Percentiles rank a stretch among this genome's conserved stretches.
These are phyloP conservation scores for Canis aureus DNA, from an alignment of 2,113 vertebrate species.

Conservation along the genomic window DNA sequence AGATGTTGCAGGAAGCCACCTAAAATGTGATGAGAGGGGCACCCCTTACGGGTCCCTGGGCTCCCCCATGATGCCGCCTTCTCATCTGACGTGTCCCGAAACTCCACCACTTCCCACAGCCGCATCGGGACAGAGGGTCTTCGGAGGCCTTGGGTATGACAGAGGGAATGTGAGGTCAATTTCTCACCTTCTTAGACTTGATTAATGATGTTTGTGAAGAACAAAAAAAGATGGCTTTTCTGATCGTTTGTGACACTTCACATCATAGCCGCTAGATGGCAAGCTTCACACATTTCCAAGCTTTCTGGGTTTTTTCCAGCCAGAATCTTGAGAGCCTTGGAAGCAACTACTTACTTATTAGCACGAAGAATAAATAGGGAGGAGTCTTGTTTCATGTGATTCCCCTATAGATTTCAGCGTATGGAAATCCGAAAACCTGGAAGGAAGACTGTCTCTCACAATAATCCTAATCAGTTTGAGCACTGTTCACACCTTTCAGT, in stretches of 20 bases:
- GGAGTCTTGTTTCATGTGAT: background rate
- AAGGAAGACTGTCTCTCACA: slow-evolving; percentile 36
- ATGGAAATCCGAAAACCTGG: background rate
- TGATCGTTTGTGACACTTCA: background rate
- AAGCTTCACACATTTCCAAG: background rate
- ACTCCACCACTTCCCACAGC: background rate
- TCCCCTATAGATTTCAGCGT: background rate
- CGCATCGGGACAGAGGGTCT: background rate
- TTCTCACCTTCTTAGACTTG: background rate
- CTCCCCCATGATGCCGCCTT: background rate
- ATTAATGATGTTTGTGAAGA: background rate
- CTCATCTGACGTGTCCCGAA: background rate
- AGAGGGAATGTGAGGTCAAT: background rate
- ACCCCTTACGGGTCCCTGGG: background rate
- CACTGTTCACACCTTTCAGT: slow-evolving; percentile 20
- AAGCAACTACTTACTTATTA: background rate
- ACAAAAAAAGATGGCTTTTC: background rate
- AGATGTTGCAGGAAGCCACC: background rate
- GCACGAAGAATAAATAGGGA: background rate
- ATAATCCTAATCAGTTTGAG: slow-evolving; percentile 46
- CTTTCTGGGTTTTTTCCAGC: background rate
- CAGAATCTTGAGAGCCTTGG: background rate
- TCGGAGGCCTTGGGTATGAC: background rate
- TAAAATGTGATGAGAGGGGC: background rate
- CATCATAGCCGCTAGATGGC: slow-evolving; percentile 72